Base-by-base conservation (phyloP, 1,140 invertebrate genomes). In the Drosophila chauvacae region DNA sequence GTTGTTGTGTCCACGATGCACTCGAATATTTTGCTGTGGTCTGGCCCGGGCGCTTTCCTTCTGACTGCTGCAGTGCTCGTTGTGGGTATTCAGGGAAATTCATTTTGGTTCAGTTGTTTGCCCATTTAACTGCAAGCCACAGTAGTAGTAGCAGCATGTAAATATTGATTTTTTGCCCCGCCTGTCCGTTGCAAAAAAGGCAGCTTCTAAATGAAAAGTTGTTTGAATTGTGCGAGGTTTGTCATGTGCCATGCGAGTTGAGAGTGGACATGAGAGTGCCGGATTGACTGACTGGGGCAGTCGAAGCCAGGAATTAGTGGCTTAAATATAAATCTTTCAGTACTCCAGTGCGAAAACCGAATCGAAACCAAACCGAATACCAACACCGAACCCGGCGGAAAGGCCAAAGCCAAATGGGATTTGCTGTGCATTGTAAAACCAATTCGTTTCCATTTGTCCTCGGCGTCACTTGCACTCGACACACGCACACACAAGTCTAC, bases 391-490 rank as follows among this genome's bases (percentile, higher is more conserved):
- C 23, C 26, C 47, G 9, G 14, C 53, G 53, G 53, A 48, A 39
- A 53, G 77, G 45, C 66, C 41, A 60, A 62, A 71, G 58, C 44
- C 59, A 55, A 78, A 78, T 74, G 73, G 68, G 77, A 74, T 73
- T 80, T 82, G 72, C 58, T 56, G 50, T 64, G 81, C 71, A 87
- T 80, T 86, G 83, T 56, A 61, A 82, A 87, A 77, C 62, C 84
- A 84, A 90, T 88, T 90, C 85, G 65, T 58, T 84, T 84, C 58
- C 64, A 84, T 75, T 88, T 88, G 69, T 78, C 64, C 47, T 68
- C 48, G 51, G 44, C 57, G 73, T 77, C 81, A 68, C 51, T 63
- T 65, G 77, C 81, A 81, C 50, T 64, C 44, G 26, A 33, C 41
- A 51, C 23, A 33, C 64, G 53, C 48, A 35, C 48, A 48, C 42